Conservation (phyloP, 2,888 invertebrate species). For the Didymodactylos carnosus region DNA sequence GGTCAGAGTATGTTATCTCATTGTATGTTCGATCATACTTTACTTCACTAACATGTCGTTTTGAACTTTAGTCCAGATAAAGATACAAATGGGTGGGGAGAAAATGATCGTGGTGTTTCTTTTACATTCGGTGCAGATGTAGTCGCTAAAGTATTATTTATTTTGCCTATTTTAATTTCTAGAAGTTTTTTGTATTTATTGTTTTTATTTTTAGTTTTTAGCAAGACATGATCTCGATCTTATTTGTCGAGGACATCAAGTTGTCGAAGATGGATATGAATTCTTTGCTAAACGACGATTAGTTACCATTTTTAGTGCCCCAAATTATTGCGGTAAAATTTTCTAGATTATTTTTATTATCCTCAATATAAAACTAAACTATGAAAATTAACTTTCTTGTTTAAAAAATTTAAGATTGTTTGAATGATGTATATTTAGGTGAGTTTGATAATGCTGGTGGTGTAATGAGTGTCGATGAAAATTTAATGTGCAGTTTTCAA, state of each 20-base stretch:
- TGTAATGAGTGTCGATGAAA: not conserved
- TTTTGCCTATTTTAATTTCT: no score
- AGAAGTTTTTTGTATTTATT: no score
- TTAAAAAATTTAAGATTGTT: no score
- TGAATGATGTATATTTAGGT: no score
- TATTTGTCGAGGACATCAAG: slow-evolving; percentile 97
- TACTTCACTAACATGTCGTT: no score
- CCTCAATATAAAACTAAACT: no score
- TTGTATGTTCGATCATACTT: no score
- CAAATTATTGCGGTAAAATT: not conserved
- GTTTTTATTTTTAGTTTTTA: no score
- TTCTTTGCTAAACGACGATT: not conserved
- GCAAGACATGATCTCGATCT: slow-evolving; percentile 98
- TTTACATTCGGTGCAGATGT: slow-evolving; percentile 83
- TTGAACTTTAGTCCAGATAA: no score
- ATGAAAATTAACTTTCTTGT: no score
- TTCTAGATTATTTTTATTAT: no score
- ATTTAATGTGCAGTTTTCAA: not conserved
- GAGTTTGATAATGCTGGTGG: not conserved
- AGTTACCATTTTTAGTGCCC: not conserved
- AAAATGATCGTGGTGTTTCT: slow-evolving; percentile 51
- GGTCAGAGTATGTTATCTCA: no score
- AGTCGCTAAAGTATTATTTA: slow-evolving; percentile 90
- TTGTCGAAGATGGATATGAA: not conserved
- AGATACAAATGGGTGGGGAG: slow-evolving; percentile 90